Evolutionary conservation across 1,140 invertebrate species (phyloP).

Genomic region (Nylanderia fulva): DNA sequence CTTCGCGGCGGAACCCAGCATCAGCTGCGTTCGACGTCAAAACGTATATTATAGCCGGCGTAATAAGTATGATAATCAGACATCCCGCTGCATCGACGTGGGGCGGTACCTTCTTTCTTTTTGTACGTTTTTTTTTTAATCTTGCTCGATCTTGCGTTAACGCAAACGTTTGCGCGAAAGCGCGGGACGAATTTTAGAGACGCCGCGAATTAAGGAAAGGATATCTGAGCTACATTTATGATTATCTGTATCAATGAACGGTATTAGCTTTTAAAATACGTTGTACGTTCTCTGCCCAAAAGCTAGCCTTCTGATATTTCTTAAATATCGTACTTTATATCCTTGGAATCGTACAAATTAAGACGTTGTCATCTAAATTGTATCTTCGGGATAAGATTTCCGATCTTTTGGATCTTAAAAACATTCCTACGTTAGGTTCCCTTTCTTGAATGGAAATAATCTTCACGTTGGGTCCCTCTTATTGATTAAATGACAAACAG

Average conservation of each 20-base stretch:
- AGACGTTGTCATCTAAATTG: background rate
- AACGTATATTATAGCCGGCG: conserved; percentile 74
- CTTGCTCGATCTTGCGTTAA: conserved; percentile 52
- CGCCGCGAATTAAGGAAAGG: background rate
- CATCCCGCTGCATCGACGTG: conserved; percentile 57
- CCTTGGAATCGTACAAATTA: too few relatives aligned
- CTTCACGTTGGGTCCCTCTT: conserved; percentile 34
- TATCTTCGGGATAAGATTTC: background rate
- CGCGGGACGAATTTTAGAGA: background rate
- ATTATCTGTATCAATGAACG: background rate
- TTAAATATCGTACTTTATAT: background rate
- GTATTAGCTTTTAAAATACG: background rate
- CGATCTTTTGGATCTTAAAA: background rate
- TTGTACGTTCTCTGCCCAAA: background rate
- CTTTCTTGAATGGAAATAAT: too few relatives aligned
- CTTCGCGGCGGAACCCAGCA: conserved; percentile 36
- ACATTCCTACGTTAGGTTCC: too few relatives aligned
- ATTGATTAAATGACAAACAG: conserved; percentile 73
- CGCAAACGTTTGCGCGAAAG: background rate
- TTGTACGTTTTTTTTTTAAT: conserved; percentile 60
- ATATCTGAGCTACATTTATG: background rate
- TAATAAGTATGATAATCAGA: conserved; percentile 80
- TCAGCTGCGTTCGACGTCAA: conserved; percentile 54
- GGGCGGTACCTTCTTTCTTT: conserved; percentile 76
- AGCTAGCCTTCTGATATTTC: background rate